Base-by-base conservation (phyloP, 2,888 invertebrate species). In the Hofmannophila pseudospretella region DNA sequence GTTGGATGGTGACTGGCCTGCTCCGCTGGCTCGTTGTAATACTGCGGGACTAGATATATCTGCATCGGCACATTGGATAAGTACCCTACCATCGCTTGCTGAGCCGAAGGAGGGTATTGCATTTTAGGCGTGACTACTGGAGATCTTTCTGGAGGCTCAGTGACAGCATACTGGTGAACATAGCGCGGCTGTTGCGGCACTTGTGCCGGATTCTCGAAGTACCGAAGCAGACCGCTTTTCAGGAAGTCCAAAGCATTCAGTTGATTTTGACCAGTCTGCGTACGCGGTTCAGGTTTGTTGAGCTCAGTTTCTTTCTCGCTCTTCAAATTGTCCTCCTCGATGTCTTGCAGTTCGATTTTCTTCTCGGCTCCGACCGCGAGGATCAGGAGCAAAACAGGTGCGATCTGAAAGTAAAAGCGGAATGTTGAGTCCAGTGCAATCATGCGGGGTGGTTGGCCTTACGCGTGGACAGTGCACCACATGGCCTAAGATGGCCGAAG, bases 341-440 rank as follows among this genome's bases (percentile, higher is more conserved):
- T 92, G 68, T 94, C 94, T 65, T 93, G 92, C 32, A 94, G 76
- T 49, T 92, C 90, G 39, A 93, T 88, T 70, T 92, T 92, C 62
- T 90, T 89, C 38, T 91, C 90, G 28, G 78, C 82, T 51, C 58
- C 54, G 32, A 76, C 88, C 42, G 64, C 67, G 29, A 76, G 45
- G 38, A 48, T 60, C 43, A 84, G 46, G 35, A 80, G 57, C 36
- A 78, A 66, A 54, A 76, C 56, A 38, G 69, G 60, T 47, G 67
- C 54, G 43, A 79, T 58, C 86, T 86, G 85, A 76, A 85, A 86
- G 74, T 72, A 77, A 77, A 75, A 75, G 70, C 50, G 58, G 56
- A 60, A 59, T 54, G 58, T 73, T 65, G 58, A 53, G 40, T 23
- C 2, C 27, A 8, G 26, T 37, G 16, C 16, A n/a, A n/a, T n/a